Percentiles rank a stretch among this genome's conserved stretches.
Evolutionary conservation across 2,888 invertebrate genomes (phyloP).

Genomic region (Chrysina gloriosa): DNA sequence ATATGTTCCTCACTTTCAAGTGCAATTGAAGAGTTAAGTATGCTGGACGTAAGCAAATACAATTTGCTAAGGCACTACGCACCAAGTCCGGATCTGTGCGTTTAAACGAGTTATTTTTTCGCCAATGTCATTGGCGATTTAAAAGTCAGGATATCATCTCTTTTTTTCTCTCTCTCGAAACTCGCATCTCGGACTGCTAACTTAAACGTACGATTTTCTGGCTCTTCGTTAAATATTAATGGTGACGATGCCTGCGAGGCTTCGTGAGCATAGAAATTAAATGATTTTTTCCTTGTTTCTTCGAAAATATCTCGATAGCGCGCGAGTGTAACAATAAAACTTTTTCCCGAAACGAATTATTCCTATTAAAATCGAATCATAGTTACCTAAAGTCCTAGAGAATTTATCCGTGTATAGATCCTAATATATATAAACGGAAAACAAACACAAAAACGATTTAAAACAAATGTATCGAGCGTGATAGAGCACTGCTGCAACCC

Average conservation of each 20-base stretch:
- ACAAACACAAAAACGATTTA: conserved; percentile 37
- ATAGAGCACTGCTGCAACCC: conserved; percentile 23
- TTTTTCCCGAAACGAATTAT: not conserved
- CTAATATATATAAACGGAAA: conserved; percentile 4
- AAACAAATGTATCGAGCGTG: conserved; percentile 23
- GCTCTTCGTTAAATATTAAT: not conserved
- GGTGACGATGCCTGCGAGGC: not conserved
- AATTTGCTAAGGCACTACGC: no score
- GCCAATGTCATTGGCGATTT: conserved; percentile 36
- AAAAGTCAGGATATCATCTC: conserved; percentile 28
- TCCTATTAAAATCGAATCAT: not conserved
- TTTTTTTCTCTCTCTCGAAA: conserved; percentile 1
- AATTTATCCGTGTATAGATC: conserved; percentile 25
- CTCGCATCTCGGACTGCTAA: not conserved
- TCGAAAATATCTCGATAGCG: no score
- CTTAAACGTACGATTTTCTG: not conserved
- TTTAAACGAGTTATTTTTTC: conserved; percentile 31
- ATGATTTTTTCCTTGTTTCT: not conserved
- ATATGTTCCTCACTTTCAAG: no score
- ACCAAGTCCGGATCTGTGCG: conserved; percentile 22
- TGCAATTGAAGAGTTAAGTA: no score
- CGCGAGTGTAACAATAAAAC: not conserved
- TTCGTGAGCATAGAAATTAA: not conserved
- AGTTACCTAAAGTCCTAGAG: not conserved
- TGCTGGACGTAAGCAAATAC: no score